Base-by-base conservation (phyloP, 2,888 invertebrate genomes). In the Epistrophe eligans region DNA sequence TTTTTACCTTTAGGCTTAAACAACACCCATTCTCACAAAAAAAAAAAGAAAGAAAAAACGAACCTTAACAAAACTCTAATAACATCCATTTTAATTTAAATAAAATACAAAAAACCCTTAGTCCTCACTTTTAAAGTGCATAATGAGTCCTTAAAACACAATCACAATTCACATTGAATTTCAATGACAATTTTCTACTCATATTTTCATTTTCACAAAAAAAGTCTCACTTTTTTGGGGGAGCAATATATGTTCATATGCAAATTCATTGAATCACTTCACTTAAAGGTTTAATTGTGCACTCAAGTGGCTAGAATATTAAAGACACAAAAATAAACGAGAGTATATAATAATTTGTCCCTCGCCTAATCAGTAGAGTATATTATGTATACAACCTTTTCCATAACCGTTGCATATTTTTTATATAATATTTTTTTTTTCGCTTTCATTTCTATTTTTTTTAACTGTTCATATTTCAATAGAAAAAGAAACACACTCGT, bases 271-370 rank as follows among this genome's bases (percentile, higher is more conserved):
- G 85, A 85, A 85, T 70, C 81, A 81, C 70, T 85, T 81, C 73
- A 80, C 73, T 81, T 81, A 81, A 85, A 81, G 77, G 81, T 70
- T 77, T 85, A 85, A 85, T 85, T 85, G 77, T 81, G 77, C 80
- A 85, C 81, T 85, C 85, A 73, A 85, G 64, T 81, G 81, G 64
- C 52, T 67, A 60, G 77, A 71, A 70, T 60, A 70, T 70, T 48
- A 60, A 70, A 43, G 48, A 43, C 45, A 45, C 13, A 58, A 19
- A 64, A 19, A 64, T 40, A 77, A 72, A 55, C 32, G 45, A 48
- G 35, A 82, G 40, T 13, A 70, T 24, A 24, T 24, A 24, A 24
- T 48, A 74, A 66, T 50, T 57, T 70, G 38, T 35, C 57, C 74
- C 81, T 58, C 71, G 60, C 77, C 85, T 85, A 85, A 85, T 85